Conservation (phyloP, 2,888 invertebrate genomes). For the Seira ritae region DNA sequence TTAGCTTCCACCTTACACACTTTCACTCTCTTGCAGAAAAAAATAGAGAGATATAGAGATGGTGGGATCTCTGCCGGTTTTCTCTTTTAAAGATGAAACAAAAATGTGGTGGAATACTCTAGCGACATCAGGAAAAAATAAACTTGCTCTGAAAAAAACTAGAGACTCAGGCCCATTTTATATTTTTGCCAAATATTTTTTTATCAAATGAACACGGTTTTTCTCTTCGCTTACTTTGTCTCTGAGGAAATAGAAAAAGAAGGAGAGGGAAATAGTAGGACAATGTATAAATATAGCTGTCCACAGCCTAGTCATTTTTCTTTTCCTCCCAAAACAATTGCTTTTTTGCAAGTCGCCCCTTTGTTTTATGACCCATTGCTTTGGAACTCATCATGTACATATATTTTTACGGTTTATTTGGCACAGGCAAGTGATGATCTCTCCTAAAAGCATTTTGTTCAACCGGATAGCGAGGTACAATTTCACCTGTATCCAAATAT, state of each 20-base stretch:
- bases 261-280: not conserved
- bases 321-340: not conserved
- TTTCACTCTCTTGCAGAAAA: not conserved
- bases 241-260: not conserved
- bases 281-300: not conserved
- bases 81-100: not conserved
- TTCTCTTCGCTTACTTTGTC: constrained; percentile 36
- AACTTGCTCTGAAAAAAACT: not conserved
- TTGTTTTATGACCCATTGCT: constrained; percentile 14
- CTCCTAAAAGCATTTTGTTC: constrained; percentile 19
- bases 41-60: too few relatives aligned
- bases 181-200: constrained; percentile 24
- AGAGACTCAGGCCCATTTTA: not conserved
- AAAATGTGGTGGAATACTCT: not conserved
- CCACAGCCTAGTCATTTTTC: not conserved
- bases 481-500: not conserved
- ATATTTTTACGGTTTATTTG: not conserved
- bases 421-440: not conserved
- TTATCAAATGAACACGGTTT: constrained; percentile 53
- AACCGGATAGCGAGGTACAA: too few relatives aligned
- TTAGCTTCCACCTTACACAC: not conserved
- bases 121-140: not conserved
- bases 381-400: not conserved
- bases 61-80: too few relatives aligned
- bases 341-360: not conserved